phyloP scores from a whole-genome alignment of 2,888 invertebrate species.

The Nephrocerus scutellatus region DNA sequence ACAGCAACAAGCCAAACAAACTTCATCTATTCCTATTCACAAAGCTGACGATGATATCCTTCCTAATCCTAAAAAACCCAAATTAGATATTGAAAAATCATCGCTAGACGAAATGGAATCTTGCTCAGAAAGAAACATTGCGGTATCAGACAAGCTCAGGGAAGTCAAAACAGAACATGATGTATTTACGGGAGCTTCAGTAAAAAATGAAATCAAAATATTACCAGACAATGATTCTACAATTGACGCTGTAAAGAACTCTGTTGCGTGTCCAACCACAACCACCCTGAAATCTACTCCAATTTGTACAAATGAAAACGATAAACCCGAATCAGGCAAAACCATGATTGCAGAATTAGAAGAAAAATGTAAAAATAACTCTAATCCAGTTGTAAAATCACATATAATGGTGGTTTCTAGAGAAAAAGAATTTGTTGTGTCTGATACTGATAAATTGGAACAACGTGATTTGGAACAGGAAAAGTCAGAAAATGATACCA shows the following conservation, averaged over 20 bases:
- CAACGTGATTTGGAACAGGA: no score
- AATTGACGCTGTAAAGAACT: conserved; percentile 36
- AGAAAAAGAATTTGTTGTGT: no score
- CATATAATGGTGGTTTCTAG: no score
- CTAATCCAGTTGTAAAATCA: no score
- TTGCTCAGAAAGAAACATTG: background rate
- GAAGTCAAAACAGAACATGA: conserved; percentile 5
- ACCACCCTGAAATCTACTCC: no score
- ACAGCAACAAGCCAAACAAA: conserved; percentile 14
- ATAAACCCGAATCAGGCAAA: conserved; percentile 6
- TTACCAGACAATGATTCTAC: conserved; percentile 3
- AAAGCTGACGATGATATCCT: conserved; percentile 39
- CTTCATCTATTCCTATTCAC: conserved; percentile 25
- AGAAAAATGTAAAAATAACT: no score
- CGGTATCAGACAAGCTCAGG: background rate
- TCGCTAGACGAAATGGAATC: conserved; percentile 26
- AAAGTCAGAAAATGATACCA: conserved; percentile 1
- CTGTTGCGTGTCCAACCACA: conserved; percentile 47
- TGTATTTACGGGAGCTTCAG: conserved; percentile 4
- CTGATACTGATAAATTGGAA: no score
- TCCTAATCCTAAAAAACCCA: conserved; percentile 49
- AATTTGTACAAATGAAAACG: no score
- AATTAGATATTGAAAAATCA: conserved; percentile 32
- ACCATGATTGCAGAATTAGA: conserved; percentile 3
- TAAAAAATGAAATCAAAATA: conserved; percentile 1